Evolutionary conservation across 2,113 vertebrate species (phyloP), one percentile per base, ranked within the genome.

Genomic region (Strigops habroptila): DNA sequence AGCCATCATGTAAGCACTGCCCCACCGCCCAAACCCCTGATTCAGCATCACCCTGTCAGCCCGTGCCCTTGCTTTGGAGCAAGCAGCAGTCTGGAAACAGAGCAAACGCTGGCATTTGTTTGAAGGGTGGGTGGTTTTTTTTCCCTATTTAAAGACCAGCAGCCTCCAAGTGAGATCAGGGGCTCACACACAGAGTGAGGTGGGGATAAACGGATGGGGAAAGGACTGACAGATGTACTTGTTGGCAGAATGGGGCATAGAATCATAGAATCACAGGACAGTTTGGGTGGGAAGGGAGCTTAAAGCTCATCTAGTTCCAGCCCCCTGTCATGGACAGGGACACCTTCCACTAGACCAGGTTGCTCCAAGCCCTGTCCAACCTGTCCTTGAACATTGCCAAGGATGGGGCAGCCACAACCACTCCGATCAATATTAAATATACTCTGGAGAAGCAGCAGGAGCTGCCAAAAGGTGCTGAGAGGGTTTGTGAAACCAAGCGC

Each of bases 171-270:
- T 6, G 74, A 35, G 77, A 48, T 28, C 25, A 14, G 30, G 55
- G 44, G 41, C 28, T 53, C 46, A 25, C 3, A 4, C 13, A 7
- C 6, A 9, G 52, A 16, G 68, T 3, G 46, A 30, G 35, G 24
- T 28, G 5, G 57, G 23, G 52, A 22, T 16, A 30, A 62, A 49
- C 2, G 30, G 57, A 0, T 19, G 75, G 67, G 65, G 48, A 84
- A 15, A 12, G 67, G 25, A 12, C 35, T 17, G 64, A 43, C 7
- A 5, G 43, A 19, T 0, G 0, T 5, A 3, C 14, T 8, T 14
- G 25, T 23, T 39, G 51, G 78, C 14, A 48, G 60, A 63, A 46
- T 4, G 14, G 52, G 39, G 27, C 18, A 19, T 57, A 31, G 53
- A 33, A 57, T 33, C 23, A 27, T 33, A 52, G 87, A 77, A 12